Evolutionary conservation across 2,888 invertebrate genomes (phyloP).

Genomic region (Callyntrura guangdongensis): DNA sequence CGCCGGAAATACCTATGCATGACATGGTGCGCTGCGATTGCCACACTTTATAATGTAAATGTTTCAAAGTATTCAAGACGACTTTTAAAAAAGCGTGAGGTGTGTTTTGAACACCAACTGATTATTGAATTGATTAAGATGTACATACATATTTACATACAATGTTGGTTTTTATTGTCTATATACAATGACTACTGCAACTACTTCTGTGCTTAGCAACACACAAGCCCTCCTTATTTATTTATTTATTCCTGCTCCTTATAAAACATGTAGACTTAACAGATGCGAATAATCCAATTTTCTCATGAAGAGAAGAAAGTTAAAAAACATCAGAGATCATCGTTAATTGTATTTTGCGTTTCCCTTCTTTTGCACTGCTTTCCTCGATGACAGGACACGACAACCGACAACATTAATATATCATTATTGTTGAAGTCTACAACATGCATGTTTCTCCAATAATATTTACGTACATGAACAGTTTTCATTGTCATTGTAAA

Average conservation of each 20-base stretch:
- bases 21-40: too few species aligned
- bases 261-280: too few species aligned
- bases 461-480: neutral
- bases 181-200: neutral
- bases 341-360: neutral
- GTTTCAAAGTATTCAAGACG: neutral
- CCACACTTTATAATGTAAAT: neutral
- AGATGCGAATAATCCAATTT: neutral
- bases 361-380: neutral
- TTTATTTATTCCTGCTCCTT: too few species aligned
- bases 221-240: too few species aligned
- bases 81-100: conserved; percentile 6
- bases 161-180: conserved; percentile 45
- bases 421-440: neutral
- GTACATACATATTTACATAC: conserved; percentile 23
- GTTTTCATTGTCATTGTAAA: neutral
- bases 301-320: conserved; percentile 8
- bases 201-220: neutral
- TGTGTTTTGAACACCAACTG: conserved; percentile 35
- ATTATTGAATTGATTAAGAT: conserved; percentile 1
- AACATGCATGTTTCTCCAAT: neutral
- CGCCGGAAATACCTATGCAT: too few species aligned
- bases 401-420: conserved; percentile 1
- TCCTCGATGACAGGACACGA: conserved; percentile 12
- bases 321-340: neutral